Conservation (phyloP, 2,888 invertebrate species). For the Micoletzkya japonica region DNA sequence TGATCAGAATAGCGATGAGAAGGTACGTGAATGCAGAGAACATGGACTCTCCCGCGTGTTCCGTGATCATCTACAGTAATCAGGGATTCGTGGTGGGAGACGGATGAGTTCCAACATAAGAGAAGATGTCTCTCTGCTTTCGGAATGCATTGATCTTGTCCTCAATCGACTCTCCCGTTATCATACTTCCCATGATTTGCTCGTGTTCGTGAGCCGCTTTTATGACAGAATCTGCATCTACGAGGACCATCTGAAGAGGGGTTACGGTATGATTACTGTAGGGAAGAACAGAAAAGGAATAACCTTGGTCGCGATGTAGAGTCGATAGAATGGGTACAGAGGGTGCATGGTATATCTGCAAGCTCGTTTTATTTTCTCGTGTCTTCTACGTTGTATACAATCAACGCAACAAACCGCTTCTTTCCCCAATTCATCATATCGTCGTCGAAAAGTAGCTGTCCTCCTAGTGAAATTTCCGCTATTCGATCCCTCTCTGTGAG, state of each 20-base stretch:
- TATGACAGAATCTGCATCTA: constrained; percentile 31
- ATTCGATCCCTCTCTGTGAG: constrained; percentile 53
- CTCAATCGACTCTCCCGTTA: background rate
- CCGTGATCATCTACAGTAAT: constrained; percentile 34
- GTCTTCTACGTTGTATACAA: too few species aligned
- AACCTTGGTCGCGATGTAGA: constrained; percentile 37
- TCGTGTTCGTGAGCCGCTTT: constrained; percentile 30
- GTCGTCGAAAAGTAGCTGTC: constrained; percentile 45
- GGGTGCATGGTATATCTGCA: background rate
- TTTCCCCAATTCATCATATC: constrained; percentile 44
- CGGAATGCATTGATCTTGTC: background rate
- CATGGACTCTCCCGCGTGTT: constrained; percentile 44
- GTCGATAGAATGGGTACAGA: constrained; percentile 3
- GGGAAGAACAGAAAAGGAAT: background rate
- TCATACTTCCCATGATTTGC: background rate
- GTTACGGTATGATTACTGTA: background rate
- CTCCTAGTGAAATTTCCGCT: constrained; percentile 51
- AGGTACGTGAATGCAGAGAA: constrained; percentile 58
- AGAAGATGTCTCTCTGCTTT: constrained; percentile 25
- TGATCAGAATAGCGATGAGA: constrained; percentile 54
- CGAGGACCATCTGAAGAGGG: constrained; percentile 36
- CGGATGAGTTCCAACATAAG: background rate
- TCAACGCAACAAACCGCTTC: constrained; percentile 30
- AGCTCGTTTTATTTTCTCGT: background rate
- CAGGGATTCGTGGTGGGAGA: background rate